Conservation (phyloP, 2,113 vertebrate species). For the Phalacrocorax carbo region DNA sequence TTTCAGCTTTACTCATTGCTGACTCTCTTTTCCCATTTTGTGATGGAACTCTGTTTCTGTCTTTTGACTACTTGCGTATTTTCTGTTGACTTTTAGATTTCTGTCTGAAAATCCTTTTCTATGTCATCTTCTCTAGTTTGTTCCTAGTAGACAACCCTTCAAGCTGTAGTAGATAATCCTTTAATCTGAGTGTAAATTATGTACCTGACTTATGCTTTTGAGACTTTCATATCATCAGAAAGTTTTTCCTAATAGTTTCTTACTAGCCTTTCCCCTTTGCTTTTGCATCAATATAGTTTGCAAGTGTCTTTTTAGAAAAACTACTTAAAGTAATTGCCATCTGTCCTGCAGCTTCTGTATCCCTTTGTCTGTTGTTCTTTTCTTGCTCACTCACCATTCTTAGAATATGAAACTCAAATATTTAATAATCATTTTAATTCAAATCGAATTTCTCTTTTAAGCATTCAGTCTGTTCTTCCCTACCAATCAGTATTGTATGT, state of each 20-base stretch:
- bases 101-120: not conserved
- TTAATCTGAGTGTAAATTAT: not conserved
- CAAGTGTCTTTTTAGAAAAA: not conserved
- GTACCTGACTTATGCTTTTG: not conserved
- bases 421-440: not conserved
- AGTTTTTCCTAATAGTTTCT: not conserved
- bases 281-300: not conserved
- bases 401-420: not conserved
- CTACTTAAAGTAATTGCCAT: not conserved
- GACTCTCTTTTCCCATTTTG: not conserved
- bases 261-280: not conserved
- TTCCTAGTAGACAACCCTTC: not conserved
- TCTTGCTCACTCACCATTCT: not conserved
- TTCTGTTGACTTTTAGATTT: not conserved
- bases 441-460: not conserved
- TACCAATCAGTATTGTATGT: not conserved
- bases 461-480: not conserved
- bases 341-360: not conserved
- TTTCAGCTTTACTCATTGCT: not conserved
- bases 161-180: not conserved
- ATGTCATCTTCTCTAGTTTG: not conserved
- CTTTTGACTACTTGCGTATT: not conserved
- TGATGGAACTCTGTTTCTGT: not conserved
- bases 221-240: not conserved
- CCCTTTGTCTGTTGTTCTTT: not conserved